Evolutionary conservation across 2,797 vertebrate species (phyloP).

Genomic region (Podargus strigoides): DNA sequence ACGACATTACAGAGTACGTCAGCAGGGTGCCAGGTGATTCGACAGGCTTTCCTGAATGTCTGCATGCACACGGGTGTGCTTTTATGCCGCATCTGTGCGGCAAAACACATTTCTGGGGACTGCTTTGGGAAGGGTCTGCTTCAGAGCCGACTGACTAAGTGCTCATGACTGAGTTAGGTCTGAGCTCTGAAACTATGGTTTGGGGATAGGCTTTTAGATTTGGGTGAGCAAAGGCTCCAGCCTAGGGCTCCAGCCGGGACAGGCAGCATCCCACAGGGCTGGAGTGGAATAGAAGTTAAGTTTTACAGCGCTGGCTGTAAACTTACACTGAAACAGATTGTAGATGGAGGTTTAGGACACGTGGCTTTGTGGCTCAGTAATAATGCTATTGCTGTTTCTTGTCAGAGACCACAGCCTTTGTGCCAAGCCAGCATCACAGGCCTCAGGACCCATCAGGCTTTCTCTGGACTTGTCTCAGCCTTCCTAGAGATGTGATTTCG

Average conservation of each 20-base stretch:
- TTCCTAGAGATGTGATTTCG: background rate
- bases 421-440: background rate
- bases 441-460: background rate
- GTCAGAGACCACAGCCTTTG: background rate
- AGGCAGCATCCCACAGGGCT: background rate
- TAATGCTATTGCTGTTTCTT: background rate
- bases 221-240: background rate
- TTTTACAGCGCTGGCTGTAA: background rate
- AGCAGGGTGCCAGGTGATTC: background rate
- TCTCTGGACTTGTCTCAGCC: background rate
- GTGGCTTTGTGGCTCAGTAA: background rate
- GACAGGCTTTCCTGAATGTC: background rate
- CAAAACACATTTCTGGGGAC: background rate
- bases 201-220: background rate
- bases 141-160: fast-evolving
- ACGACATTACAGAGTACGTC: background rate
- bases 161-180: background rate
- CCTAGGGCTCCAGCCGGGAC: background rate
- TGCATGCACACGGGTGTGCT: fast-evolving
- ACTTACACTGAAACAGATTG: background rate
- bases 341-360: background rate
- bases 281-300: background rate
- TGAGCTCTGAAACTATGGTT: background rate
- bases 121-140: background rate
- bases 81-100: background rate